phyloP scores from a whole-genome alignment of 2,888 invertebrate species.

The Ethmia dodecea region DNA sequence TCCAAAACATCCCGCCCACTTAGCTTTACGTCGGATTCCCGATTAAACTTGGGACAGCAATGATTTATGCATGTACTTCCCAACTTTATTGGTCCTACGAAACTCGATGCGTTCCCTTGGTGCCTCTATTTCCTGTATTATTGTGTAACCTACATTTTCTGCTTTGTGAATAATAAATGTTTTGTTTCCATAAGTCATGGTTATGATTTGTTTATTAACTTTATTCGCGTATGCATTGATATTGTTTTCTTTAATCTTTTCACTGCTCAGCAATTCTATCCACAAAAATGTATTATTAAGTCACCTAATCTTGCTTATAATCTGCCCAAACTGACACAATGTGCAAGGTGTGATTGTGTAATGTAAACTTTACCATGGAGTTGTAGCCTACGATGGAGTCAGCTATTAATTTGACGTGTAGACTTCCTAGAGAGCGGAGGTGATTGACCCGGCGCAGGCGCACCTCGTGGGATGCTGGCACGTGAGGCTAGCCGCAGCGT shows the following conservation, averaged over 20 bases:
- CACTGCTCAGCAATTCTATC: no score
- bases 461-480: conserved; percentile 58
- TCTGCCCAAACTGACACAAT: no score
- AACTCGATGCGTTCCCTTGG: conserved; percentile 32
- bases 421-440: conserved; percentile 51
- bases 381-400: conserved; percentile 27
- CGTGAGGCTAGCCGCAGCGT: conserved; percentile 24
- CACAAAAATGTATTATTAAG: no score
- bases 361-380: conserved; percentile 15
- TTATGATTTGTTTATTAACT: no score
- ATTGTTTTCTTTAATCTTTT: no score
- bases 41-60: conserved; percentile 35
- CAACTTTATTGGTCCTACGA: conserved; percentile 41
- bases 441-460: conserved; percentile 47
- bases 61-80: conserved; percentile 41
- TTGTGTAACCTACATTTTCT: background rate
- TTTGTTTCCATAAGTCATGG: no score
- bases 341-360: no score
- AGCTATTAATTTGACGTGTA: conserved; percentile 58
- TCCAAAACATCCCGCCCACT: conserved; percentile 24
- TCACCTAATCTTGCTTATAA: no score
- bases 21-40: conserved; percentile 18
- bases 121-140: conserved; percentile 25
- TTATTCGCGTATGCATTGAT: no score
- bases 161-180: background rate